A percentile compares a stretch with the other conserved stretches of the same genome.
Conservation (phyloP, 2,797 vertebrate species). For the Thaleichthys pacificus region DNA sequence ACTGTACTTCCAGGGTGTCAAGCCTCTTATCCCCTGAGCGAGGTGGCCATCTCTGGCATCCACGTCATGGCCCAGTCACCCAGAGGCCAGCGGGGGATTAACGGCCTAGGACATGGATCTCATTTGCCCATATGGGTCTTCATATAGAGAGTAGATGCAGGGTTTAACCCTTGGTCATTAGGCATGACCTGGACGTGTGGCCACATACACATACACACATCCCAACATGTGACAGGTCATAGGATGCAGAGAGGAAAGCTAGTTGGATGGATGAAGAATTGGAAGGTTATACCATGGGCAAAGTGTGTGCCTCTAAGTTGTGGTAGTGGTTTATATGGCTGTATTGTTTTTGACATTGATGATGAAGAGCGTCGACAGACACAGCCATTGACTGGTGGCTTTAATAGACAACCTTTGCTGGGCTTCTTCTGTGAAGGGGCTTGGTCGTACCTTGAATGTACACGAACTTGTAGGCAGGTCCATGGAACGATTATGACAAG, state of each 20-base stretch:
- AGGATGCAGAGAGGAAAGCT: neutral
- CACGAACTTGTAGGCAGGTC: neutral
- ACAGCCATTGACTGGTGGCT: neutral
- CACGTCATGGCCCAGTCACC: constrained; percentile 50
- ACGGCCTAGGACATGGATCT: constrained; percentile 70
- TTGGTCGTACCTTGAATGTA: neutral
- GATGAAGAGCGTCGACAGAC: neutral
- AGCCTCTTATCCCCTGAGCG: constrained; percentile 66
- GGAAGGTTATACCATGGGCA: neutral
- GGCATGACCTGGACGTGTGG: constrained; percentile 69
- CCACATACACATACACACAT: constrained; percentile 39
- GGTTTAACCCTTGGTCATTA: constrained; percentile 68
- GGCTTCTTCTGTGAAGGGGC: neutral
- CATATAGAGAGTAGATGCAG: constrained; percentile 68
- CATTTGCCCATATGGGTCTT: constrained; percentile 70
- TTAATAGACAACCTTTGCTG: neutral
- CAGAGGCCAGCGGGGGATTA: constrained; percentile 75
- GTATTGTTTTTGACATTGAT: neutral
- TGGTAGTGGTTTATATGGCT: neutral
- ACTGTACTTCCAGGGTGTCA: constrained; percentile 46
- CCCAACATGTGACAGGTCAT: constrained; percentile 31
- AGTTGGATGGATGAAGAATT: neutral
- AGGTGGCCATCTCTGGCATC: constrained; percentile 65
- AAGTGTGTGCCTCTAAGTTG: neutral
- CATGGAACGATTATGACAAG: no score